These are phyloP conservation scores for Scaptodrosophila lebanonensis DNA, from an alignment of 1,140 invertebrate species.

Conservation along the genomic window DNA sequence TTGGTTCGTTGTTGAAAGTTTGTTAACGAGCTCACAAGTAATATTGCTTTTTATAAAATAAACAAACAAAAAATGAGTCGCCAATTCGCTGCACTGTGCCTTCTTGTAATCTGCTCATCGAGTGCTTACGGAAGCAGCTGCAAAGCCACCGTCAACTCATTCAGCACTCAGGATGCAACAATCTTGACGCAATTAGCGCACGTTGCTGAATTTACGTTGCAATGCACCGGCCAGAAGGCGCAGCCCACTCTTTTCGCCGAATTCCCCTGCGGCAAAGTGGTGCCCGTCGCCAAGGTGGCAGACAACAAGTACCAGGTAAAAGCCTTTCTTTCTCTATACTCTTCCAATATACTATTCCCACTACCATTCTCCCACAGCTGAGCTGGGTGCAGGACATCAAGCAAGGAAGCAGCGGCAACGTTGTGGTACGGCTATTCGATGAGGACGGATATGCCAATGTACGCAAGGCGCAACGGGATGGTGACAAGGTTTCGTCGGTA, in stretches of 20 bases:
- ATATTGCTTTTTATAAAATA: conserved; percentile 35
- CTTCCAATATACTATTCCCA: not conserved
- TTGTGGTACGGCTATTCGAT: conserved; percentile 89
- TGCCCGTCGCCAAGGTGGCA: conserved; percentile 87
- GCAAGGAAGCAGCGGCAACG: conserved; percentile 87
- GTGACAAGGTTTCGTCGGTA: conserved; percentile 82
- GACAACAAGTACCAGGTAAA: conserved; percentile 77
- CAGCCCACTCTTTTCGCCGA: conserved; percentile 88
- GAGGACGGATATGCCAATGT: conserved; percentile 93
- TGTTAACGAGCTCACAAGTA: conserved; percentile 1
- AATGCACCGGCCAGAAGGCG: conserved; percentile 82
- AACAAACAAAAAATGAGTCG: conserved; percentile 38
- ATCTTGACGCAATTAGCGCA: conserved; percentile 90
- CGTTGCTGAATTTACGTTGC: conserved; percentile 85
- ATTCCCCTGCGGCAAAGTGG: conserved; percentile 85
- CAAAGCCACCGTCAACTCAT: conserved; percentile 83
- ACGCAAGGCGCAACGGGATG: conserved; percentile 85
- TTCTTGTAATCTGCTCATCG: conserved; percentile 46
- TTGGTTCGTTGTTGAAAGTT: conserved; percentile 16
- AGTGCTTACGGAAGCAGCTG: conserved; percentile 78
- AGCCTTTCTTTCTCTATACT: too few species aligned
- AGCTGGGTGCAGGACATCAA: conserved; percentile 94
- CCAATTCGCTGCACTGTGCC: conserved; percentile 40
- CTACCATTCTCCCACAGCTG: conserved; percentile 80
- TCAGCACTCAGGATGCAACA: conserved; percentile 94